phyloP scores from a whole-genome alignment of 2,888 invertebrate genomes.

The Agonum fuliginosum region DNA sequence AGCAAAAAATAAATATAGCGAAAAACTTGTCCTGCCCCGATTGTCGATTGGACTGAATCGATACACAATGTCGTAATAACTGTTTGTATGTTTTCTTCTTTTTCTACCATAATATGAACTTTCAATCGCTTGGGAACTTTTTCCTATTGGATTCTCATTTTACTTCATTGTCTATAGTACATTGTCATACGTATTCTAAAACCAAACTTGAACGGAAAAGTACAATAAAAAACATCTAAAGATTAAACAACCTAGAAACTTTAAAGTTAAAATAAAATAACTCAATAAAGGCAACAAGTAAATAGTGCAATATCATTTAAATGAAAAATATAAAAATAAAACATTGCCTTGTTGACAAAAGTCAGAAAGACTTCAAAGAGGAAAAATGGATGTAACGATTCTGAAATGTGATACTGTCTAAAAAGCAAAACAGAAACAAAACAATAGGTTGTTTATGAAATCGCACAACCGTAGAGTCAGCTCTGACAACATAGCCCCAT shows the following conservation, averaged over 20 bases:
- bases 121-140: background rate
- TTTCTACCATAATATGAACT: background rate
- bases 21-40: background rate
- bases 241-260: too few relatives aligned
- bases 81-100: background rate
- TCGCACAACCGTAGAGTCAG: background rate
- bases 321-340: too few relatives aligned
- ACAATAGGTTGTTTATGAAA: background rate
- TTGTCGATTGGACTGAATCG: slow-evolving; percentile 3
- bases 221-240: background rate
- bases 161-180: background rate
- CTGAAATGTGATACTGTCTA: background rate
- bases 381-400: background rate
- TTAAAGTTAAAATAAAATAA: too few relatives aligned
- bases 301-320: too few relatives aligned
- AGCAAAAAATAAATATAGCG: background rate
- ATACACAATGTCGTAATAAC: slow-evolving; percentile 9
- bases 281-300: too few relatives aligned
- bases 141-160: slow-evolving; percentile 3
- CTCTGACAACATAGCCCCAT: slow-evolving; percentile 3
- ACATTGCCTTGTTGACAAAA: too few relatives aligned
- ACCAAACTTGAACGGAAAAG: background rate
- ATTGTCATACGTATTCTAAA: background rate
- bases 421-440: background rate
- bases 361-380: background rate